phyloP scores from a whole-genome alignment of 2,888 invertebrate species.

The Electrophaes corylata region DNA sequence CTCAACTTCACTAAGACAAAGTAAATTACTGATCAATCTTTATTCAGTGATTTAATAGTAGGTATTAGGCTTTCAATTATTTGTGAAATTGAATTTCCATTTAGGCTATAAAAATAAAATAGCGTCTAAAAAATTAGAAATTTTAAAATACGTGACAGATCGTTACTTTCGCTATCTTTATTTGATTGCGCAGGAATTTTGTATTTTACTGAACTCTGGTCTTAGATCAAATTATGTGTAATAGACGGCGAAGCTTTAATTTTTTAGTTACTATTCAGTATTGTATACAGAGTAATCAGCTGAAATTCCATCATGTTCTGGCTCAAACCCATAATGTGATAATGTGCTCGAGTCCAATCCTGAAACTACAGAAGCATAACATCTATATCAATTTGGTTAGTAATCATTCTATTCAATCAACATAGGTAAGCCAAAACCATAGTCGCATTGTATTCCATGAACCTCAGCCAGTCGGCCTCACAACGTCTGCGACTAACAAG shows the following conservation, averaged over 20 bases:
- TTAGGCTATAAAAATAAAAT: conserved; percentile 16
- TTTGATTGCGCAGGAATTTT: conserved; percentile 9
- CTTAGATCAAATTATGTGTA: neutral
- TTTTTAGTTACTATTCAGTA: no score
- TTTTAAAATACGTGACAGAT: conserved; percentile 27
- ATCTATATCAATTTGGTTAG: neutral
- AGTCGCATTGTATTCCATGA: neutral
- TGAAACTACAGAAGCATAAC: neutral
- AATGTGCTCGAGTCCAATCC: neutral
- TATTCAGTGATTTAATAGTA: conserved; percentile 23
- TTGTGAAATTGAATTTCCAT: conserved; percentile 24
- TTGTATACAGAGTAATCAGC: no score
- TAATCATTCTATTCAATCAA: conserved; percentile 6
- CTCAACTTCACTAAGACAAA: conserved; percentile 1
- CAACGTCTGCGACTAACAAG: conserved; percentile 6
- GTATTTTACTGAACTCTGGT: conserved; percentile 1
- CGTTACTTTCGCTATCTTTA: conserved; percentile 18
- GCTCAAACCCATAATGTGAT: neutral
- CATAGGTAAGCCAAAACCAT: neutral
- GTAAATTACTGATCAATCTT: conserved; percentile 11
- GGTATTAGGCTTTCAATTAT: conserved; percentile 17
- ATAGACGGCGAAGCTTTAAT: neutral
- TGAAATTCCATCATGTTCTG: neutral
- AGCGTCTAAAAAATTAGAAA: conserved; percentile 17
- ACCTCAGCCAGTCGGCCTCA: neutral